Conservation (phyloP, 2,888 invertebrate species). For the Plagiodera versicolora region DNA sequence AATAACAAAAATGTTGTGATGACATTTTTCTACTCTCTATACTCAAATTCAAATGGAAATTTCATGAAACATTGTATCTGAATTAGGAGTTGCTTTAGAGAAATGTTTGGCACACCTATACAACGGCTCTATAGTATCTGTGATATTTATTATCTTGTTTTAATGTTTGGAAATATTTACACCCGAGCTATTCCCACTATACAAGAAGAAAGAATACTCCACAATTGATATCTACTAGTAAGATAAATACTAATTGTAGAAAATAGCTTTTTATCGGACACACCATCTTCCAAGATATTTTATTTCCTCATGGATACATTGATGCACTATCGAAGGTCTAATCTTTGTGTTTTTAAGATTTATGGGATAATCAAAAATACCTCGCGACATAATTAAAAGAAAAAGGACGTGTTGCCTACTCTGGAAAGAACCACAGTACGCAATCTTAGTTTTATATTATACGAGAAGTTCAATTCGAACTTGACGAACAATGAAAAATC, state of each 20-base stretch:
- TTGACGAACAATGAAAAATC: no score
- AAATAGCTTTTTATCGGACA: conserved; percentile 20
- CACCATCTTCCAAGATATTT: conserved; percentile 11
- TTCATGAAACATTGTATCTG: background rate
- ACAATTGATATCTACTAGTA: conserved; percentile 17
- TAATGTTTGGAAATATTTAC: conserved; percentile 7
- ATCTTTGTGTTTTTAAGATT: conserved; percentile 32
- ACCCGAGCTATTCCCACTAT: conserved; percentile 11
- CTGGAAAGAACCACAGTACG: background rate
- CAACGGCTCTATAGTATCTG: background rate
- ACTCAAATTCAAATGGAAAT: no score
- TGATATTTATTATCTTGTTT: background rate
- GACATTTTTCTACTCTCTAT: no score
- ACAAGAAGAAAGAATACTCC: conserved; percentile 6
- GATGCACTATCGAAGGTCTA: conserved; percentile 19
- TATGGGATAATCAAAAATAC: conserved; percentile 33
- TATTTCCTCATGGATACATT: conserved; percentile 20
- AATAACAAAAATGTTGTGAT: no score
- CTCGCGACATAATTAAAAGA: conserved; percentile 33
- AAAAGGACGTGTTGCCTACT: background rate
- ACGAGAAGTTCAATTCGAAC: background rate
- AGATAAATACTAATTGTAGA: conserved; percentile 23
- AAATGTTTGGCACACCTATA: background rate
- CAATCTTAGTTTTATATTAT: background rate
- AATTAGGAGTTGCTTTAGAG: background rate